Evolutionary conservation across 2,888 invertebrate species (phyloP).

Genomic region (Coecobrya sp.): DNA sequence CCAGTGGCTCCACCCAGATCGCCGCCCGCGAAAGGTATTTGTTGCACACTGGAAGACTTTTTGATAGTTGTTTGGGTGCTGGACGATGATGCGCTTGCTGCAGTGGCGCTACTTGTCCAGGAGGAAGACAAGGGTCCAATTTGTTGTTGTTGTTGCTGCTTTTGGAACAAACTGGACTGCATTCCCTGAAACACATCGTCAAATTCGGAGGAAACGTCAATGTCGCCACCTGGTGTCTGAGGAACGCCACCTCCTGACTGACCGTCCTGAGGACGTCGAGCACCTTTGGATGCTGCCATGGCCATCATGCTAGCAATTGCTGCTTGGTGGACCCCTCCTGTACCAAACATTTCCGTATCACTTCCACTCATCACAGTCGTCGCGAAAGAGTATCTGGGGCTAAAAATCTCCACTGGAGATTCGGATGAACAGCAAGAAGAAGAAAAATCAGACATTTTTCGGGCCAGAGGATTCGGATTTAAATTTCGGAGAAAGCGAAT

Average conservation of each 20-base stretch:
- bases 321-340: conserved; percentile 68
- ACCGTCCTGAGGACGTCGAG: conserved; percentile 22
- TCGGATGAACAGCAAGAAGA: conserved; percentile 84
- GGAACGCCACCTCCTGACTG: conserved; percentile 12
- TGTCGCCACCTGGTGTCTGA: conserved; percentile 31
- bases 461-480: conserved; percentile 81
- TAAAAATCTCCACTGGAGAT: conserved; percentile 84
- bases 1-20: conserved; percentile 44
- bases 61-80: conserved; percentile 69
- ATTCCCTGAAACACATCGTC: conserved; percentile 80
- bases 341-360: conserved; percentile 75
- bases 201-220: conserved; percentile 67
- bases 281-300: conserved; percentile 58
- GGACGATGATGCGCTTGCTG: not conserved
- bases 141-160: not conserved
- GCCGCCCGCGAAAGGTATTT: conserved; percentile 41
- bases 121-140: conserved; percentile 71
- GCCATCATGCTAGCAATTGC: conserved; percentile 75
- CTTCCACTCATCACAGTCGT: conserved; percentile 84
- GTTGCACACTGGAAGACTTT: conserved; percentile 81
- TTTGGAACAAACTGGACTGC: conserved; percentile 54
- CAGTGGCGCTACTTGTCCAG: conserved; percentile 65
- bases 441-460: conserved; percentile 86
- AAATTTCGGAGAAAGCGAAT: conserved; percentile 83
- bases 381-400: conserved; percentile 87